A percentile compares a stretch with the other conserved stretches of the same genome.
These are phyloP conservation scores for Panthera tigris DNA, from an alignment of 2,113 vertebrate species.

Conservation along the genomic window DNA sequence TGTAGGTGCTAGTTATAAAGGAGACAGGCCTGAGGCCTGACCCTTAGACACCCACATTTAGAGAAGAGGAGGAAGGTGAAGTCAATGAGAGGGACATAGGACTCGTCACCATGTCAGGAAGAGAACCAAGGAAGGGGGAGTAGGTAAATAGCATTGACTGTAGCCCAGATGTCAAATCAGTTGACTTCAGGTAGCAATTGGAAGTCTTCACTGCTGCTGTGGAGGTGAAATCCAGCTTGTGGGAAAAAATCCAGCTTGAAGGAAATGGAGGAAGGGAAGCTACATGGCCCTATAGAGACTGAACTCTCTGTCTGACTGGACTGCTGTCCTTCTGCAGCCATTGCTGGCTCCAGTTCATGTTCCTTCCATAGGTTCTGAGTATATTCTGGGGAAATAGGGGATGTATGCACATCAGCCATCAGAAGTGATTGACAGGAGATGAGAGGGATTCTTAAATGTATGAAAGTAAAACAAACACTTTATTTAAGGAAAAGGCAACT, in stretches of 20 bases:
- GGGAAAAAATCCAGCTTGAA: background rate
- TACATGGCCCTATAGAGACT: background rate
- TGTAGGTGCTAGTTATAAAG: background rate
- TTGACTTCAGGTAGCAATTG: background rate
- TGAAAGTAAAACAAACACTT: conserved; percentile 76
- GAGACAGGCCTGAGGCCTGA: background rate
- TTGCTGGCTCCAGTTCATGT: background rate
- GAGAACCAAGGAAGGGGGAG: background rate
- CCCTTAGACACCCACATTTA: background rate
- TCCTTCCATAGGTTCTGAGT: background rate
- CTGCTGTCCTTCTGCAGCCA: background rate
- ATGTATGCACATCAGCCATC: background rate
- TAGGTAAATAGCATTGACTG: background rate
- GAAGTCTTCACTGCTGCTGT: background rate
- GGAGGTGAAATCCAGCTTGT: background rate
- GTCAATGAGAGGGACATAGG: background rate
- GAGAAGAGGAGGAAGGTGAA: background rate
- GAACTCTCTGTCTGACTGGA: background rate
- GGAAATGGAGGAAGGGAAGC: background rate
- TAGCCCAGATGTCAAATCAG: background rate
- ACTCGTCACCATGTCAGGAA: background rate
- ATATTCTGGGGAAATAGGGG: background rate
- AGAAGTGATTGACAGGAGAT: conserved; percentile 67
- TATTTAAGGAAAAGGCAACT: conserved; percentile 81
- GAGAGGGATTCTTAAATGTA: conserved; percentile 51